These are phyloP conservation scores for Meriones psammophilus DNA, from an alignment of 2,797 vertebrate genomes.

Conservation along the genomic window DNA sequence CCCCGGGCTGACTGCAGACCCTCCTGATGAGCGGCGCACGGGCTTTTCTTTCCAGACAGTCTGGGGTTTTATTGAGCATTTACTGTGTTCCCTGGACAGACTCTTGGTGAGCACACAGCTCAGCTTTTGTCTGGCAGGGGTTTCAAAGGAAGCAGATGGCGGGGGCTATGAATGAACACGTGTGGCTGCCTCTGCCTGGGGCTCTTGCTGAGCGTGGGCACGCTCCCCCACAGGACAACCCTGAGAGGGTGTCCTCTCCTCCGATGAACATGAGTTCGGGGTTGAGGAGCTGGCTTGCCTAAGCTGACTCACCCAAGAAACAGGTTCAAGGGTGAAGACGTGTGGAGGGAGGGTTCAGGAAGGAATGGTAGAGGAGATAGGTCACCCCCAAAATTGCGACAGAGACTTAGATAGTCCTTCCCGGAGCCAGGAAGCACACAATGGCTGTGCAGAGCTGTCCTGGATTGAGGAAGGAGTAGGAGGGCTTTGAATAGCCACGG, in stretches of 20 bases:
- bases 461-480: neutral
- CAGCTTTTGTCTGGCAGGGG: constrained; percentile 10
- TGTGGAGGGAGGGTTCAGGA: neutral
- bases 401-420: neutral
- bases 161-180: rapidly evolving
- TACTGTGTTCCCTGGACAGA: neutral
- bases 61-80: constrained; percentile 39
- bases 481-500: neutral
- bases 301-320: neutral
- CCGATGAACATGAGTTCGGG: neutral
- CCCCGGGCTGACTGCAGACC: neutral
- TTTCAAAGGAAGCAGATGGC: neutral
- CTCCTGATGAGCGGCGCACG: constrained; percentile 1
- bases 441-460: neutral
- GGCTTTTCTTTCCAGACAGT: constrained; percentile 24
- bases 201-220: neutral
- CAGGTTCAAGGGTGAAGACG: neutral
- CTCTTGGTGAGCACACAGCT: neutral
- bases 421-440: neutral
- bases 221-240: no score
- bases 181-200: neutral
- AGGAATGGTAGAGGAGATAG: neutral
- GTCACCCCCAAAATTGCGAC: neutral
- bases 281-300: neutral
- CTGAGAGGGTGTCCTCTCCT: neutral